A percentile compares a stretch with the other conserved stretches of the same genome.
phyloP scores from a whole-genome alignment of 2,888 invertebrate species.

The Capitulum mitella region DNA sequence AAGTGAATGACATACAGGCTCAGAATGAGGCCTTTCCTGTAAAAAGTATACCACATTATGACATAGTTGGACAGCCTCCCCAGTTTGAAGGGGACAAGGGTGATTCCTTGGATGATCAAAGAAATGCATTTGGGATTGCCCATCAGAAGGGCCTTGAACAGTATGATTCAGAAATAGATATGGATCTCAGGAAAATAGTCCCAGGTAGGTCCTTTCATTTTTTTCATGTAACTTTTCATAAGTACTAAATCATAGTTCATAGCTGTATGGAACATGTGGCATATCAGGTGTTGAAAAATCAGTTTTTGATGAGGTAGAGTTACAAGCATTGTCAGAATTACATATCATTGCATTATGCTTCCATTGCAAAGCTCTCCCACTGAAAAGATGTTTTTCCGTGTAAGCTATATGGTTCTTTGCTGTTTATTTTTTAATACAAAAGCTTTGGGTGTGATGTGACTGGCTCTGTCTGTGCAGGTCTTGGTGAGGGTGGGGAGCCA shows the following conservation, averaged over 20 bases:
- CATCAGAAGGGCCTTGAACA: background rate
- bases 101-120: background rate
- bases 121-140: background rate
- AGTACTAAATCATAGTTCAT: no score
- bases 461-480: slow-evolving; percentile 46
- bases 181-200: background rate
- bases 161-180: background rate
- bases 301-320: no score
- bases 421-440: no score
- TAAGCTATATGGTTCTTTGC: no score
- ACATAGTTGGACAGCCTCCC: background rate
- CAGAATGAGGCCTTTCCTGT: background rate
- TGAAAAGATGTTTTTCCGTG: no score
- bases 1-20: background rate
- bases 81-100: background rate
- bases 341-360: no score
- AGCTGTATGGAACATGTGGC: no score
- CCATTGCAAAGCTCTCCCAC: no score
- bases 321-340: no score
- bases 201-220: background rate
- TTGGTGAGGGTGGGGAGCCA: slow-evolving; percentile 65
- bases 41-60: background rate
- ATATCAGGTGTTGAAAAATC: no score
- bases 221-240: no score
- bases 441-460: no score